These are phyloP conservation scores for Cynodonichthys magdalenae DNA, from an alignment of 2,797 vertebrate species.

Conservation along the genomic window DNA sequence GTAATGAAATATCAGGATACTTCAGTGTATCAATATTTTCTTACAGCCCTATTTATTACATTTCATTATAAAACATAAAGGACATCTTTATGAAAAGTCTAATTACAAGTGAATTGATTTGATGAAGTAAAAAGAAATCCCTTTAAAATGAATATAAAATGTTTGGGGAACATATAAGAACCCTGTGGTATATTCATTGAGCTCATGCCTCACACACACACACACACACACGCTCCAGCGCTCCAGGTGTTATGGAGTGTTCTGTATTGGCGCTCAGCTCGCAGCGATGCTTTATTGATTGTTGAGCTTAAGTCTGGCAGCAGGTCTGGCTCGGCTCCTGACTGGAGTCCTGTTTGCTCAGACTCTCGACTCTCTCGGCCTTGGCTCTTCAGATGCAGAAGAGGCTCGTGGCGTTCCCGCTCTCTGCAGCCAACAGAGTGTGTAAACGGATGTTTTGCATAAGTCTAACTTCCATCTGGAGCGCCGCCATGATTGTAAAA, in stretches of 20 bases:
- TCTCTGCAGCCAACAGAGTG: conserved; percentile 29
- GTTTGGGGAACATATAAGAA: not conserved
- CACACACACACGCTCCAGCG: not conserved
- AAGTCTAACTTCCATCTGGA: conserved; percentile 38
- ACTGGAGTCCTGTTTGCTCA: conserved; percentile 45
- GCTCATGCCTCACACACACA: not conserved
- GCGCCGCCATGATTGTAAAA: not conserved
- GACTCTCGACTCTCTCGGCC: conserved; percentile 48
- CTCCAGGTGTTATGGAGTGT: conserved; percentile 11
- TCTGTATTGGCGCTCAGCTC: conserved; percentile 25
- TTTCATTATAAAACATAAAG: too few species aligned
- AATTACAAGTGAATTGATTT: too few species aligned
- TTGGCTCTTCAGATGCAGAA: conserved; percentile 36
- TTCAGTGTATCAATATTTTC: too few species aligned
- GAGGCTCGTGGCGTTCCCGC: conserved; percentile 16
- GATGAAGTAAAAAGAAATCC: too few species aligned
- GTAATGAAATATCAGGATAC: too few species aligned
- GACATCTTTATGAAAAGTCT: too few species aligned
- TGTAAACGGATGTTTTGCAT: conserved; percentile 64
- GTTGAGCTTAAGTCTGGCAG: conserved; percentile 40
- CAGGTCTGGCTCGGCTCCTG: conserved; percentile 40
- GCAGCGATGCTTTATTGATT: conserved; percentile 57
- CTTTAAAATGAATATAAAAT: too few species aligned
- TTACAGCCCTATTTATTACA: too few species aligned
- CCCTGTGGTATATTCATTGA: not conserved